Evolutionary conservation across 2,888 invertebrate genomes (phyloP), one percentile per base, ranked within the genome.

Genomic region (Netelia melanura): DNA sequence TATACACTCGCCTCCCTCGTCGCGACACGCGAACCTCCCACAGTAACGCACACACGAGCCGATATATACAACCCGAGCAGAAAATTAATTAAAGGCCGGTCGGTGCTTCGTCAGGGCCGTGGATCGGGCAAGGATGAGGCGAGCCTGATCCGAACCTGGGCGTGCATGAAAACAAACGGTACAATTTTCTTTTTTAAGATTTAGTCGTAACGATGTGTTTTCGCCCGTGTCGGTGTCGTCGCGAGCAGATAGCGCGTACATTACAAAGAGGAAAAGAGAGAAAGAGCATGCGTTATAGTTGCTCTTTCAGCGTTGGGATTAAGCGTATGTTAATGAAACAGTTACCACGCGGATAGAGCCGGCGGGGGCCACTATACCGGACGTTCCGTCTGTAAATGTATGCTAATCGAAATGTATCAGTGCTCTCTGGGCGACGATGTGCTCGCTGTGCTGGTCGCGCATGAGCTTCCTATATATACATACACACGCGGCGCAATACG

Each of bases 391-490:
- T 91, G 92, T 91, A 92, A 93, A 93, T 93, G 91, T 93, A 93
- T 93, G 93, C 91, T 93, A 93, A 93, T 93, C 91, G 90, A 90
- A 91, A 93, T 93, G 91, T 93, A 93, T 93, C 93, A 93, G 92
- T 85, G 72, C 79, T 64, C 78, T 75, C 72, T 90, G 38, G 6
- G 38, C 38, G 38, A 38, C 38, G 38, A 38, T 38, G 38, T 38
- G 38, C 89, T 88, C 89, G 89, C 90, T 88, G 89, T 85, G 64
- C 43, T n/a, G 30, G 75, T 64, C 30, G 14, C 64, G 38, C n/a
- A 30, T 23, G 30, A 14, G 14, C 30, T 30, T 25, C 23, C 25
- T 25, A 25, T 30, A 30, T 30, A 30, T 30, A 30, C 3, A 30
- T 3, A 30, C 2, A 30, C 3, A 25, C 10, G 38, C 25, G 64